A percentile compares a stretch with the other conserved stretches of the same genome.
These are phyloP conservation scores for Hephaestus fuliginosus DNA, from an alignment of 2,797 vertebrate genomes.

Conservation along the genomic window DNA sequence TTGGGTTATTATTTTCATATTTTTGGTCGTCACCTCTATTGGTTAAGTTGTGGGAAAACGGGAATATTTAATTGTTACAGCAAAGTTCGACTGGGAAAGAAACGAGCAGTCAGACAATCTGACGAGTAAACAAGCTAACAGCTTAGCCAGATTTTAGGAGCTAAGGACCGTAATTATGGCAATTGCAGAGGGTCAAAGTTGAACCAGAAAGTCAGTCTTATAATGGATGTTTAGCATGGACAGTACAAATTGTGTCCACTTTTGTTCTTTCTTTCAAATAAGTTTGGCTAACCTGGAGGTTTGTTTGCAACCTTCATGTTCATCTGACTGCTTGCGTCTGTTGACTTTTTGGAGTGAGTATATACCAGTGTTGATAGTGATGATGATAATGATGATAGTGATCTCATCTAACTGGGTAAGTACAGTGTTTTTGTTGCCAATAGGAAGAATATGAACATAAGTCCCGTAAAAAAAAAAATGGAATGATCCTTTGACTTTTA, in stretches of 20 bases:
- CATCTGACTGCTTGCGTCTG: neutral
- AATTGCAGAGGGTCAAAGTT: neutral
- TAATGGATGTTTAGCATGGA: neutral
- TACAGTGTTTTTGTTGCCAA: neutral
- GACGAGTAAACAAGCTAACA: neutral
- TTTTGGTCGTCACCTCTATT: slow-evolving; percentile 1
- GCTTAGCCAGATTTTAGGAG: neutral
- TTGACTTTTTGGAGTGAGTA: neutral
- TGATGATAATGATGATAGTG: too few relatives aligned
- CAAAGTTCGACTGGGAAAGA: neutral
- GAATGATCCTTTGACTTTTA: neutral
- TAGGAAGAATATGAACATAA: neutral
- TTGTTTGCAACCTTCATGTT: neutral
- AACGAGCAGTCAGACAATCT: neutral
- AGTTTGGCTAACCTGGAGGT: neutral
- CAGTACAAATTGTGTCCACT: neutral
- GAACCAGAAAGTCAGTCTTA: neutral
- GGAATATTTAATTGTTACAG: neutral
- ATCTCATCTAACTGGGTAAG: neutral
- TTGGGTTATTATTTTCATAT: neutral
- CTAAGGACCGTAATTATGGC: neutral
- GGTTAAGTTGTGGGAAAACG: neutral
- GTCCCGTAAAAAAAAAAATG: neutral
- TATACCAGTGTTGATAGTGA: neutral
- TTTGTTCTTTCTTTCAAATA: neutral